Evolutionary conservation across 2,113 vertebrate species (phyloP), one percentile per base, ranked within the genome.

Genomic region (Sardina pilchardus): DNA sequence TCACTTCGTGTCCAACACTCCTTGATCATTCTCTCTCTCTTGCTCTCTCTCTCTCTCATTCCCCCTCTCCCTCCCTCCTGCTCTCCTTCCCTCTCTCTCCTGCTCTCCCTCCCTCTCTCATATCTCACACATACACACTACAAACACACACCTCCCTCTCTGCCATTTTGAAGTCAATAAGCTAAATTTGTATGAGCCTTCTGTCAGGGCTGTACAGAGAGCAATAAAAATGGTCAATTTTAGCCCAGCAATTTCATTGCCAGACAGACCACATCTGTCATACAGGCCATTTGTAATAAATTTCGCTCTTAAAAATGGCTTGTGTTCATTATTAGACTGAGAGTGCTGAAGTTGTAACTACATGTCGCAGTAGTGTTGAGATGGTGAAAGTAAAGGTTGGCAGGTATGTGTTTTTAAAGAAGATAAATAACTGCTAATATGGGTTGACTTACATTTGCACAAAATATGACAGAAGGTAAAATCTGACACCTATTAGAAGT

Each of bases 21-120:
- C n/a, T 4, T 59, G 56, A 21, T 44, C 44, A 75, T 71, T 53
- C 24, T 26, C 82, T 34, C 19, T 56, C 81, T 82, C 82, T 81
- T 83, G 85, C 89, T 89, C 91, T 90, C 81, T 81, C 89, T 80
- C 71, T 85, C 85, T 21, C 24, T 63, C 59, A 0, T 6, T 63
- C 59, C 26, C 59, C 9, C 59, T 26, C 59, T 26, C 50, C 21
- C 50, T 56, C 50, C 21, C 50, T 19, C 50, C 19, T 12, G 1
- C 19, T 56, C 14, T 56, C 19, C 3, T 4, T 56, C 50, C 85
- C 90, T 89, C 92, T 90, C 80, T 67, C 89, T 75, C 26, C 12
- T 8, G 2, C 63, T 34, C 56, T n/a, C 56, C 8, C 56, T 0
- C 4, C 1, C 24, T n/a, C 24, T n/a, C 24, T 1, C 24, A n/a